phyloP scores from a whole-genome alignment of 1,140 invertebrate genomes.

The Formica selysi region DNA sequence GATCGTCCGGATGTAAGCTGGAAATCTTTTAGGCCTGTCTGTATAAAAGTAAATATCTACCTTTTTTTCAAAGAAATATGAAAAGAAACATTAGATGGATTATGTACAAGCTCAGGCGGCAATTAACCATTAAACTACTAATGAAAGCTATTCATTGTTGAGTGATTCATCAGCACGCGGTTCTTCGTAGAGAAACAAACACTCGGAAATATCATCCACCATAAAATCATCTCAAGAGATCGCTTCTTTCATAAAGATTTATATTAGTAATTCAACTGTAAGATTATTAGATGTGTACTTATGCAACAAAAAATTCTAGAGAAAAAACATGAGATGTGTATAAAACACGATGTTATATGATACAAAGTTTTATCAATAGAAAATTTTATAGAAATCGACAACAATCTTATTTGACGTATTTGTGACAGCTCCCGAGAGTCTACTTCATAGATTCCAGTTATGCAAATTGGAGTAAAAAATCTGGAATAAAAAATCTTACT shows the following conservation, averaged over 20 bases:
- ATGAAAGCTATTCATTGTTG: slow-evolving; percentile 49
- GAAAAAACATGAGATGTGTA: background rate
- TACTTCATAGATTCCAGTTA: slow-evolving; percentile 1
- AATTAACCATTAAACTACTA: slow-evolving; percentile 28
- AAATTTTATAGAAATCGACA: background rate
- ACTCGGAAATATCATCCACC: slow-evolving; percentile 16
- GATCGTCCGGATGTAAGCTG: no score
- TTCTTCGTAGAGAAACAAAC: slow-evolving; percentile 51
- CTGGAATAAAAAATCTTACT: background rate
- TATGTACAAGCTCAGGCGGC: background rate
- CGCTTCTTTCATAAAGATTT: slow-evolving; percentile 10
- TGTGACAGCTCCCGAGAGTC: background rate
- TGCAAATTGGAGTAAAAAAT: slow-evolving; percentile 16
- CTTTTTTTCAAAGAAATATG: background rate
- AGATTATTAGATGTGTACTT: background rate
- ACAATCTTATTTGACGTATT: background rate
- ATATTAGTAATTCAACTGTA: background rate
- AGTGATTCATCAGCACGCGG: slow-evolving; percentile 61
- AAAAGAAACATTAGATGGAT: background rate
- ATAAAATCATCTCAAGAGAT: slow-evolving; percentile 17
- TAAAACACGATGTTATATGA: background rate
- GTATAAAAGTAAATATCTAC: no score
- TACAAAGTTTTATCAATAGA: background rate
- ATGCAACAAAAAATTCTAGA: background rate
- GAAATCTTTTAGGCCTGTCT: no score